Percentiles rank a stretch among this genome's conserved stretches.
These are phyloP conservation scores for Pterocles gutturalis DNA, from an alignment of 2,113 vertebrate genomes.

Conservation along the genomic window DNA sequence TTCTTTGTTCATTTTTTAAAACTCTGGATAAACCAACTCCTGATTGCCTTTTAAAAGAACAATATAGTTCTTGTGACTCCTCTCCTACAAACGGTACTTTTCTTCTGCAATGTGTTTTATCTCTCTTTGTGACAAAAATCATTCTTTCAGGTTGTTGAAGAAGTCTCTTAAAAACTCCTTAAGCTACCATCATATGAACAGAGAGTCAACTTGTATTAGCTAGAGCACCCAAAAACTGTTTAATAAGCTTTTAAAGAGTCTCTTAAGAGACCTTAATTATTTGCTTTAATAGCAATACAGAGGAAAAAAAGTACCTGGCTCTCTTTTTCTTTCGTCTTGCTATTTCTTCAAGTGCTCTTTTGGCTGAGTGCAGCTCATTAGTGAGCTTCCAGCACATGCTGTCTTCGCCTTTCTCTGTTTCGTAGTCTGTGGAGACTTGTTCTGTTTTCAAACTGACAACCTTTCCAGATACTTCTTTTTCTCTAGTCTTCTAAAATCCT, in stretches of 20 bases:
- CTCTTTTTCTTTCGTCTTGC: not conserved
- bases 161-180: conserved; percentile 57
- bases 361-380: conserved; percentile 40
- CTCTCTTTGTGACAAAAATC: conserved; percentile 25
- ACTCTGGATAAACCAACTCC: not conserved
- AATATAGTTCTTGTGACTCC: not conserved
- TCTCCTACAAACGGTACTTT: conserved; percentile 8
- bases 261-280: conserved; percentile 59
- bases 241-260: conserved; percentile 53
- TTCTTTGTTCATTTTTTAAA: not conserved
- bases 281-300: conserved; percentile 22
- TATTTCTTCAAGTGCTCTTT: conserved; percentile 53
- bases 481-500: conserved; percentile 39
- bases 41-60: conserved; percentile 23
- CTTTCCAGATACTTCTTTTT: conserved; percentile 49
- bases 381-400: not conserved
- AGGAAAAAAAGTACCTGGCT: conserved; percentile 41
- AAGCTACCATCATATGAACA: conserved; percentile 18
- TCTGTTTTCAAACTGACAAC: conserved; percentile 61
- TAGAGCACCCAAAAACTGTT: conserved; percentile 16
- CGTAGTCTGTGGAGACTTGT: not conserved
- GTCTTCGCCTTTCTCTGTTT: conserved; percentile 17
- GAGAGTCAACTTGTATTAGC: conserved; percentile 22
- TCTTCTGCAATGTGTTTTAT: not conserved
- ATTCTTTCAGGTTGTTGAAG: conserved; percentile 32